These are phyloP conservation scores for Scyliorhinus canicula DNA, from an alignment of 2,797 vertebrate genomes.

Conservation along the genomic window DNA sequence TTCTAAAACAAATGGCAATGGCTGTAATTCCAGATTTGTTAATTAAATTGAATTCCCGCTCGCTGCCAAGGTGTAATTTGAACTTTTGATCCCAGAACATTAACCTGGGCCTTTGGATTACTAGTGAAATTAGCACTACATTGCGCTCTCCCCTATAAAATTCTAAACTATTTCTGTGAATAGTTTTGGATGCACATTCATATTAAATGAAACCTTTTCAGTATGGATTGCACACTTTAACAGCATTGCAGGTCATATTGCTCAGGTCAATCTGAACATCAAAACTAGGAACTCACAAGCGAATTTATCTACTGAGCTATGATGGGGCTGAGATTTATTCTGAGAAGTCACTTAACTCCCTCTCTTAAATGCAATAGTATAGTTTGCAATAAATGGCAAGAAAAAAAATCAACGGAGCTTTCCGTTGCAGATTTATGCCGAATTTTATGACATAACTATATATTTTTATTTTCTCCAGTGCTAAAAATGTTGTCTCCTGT, in stretches of 20 bases:
- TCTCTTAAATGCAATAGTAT: not conserved
- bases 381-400: not conserved
- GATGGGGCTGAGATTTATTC: not conserved
- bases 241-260: not conserved
- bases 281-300: not conserved
- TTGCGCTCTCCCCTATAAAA: too few species aligned
- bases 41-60: too few species aligned
- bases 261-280: not conserved
- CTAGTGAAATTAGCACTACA: too few species aligned
- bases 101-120: too few species aligned
- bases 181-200: not conserved
- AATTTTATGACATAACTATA: not conserved
- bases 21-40: too few species aligned
- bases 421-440: not conserved
- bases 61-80: too few species aligned
- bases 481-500: not conserved
- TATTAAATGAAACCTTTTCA: not conserved
- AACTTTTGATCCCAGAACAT: too few species aligned
- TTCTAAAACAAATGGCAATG: too few species aligned
- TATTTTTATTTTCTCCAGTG: not conserved
- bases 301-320: not conserved
- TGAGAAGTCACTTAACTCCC: not conserved
- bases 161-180: not conserved
- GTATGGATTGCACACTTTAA: not conserved
- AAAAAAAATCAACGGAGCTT: not conserved